phyloP scores from a whole-genome alignment of 2,888 invertebrate genomes.

The Germaria angustata region DNA sequence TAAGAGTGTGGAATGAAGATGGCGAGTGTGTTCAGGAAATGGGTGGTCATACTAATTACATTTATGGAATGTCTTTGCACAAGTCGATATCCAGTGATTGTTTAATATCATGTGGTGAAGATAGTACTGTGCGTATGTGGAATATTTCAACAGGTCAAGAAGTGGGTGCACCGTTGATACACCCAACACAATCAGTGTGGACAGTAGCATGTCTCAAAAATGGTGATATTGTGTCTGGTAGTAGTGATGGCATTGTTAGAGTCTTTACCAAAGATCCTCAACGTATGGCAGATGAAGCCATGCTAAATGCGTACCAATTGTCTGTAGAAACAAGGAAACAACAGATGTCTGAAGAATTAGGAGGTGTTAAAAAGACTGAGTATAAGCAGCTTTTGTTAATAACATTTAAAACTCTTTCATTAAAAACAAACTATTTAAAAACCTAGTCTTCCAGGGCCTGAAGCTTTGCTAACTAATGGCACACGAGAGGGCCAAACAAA shows the following conservation, averaged over 20 bases:
- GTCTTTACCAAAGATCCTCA: conserved; percentile 89
- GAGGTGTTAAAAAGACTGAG: conserved; percentile 92
- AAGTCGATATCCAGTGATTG: conserved; percentile 82
- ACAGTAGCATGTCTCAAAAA: conserved; percentile 88
- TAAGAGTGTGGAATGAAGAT: conserved; percentile 90
- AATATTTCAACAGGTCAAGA: conserved; percentile 75
- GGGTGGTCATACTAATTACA: conserved; percentile 93
- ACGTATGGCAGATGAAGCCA: conserved; percentile 85
- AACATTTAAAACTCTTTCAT: neutral
- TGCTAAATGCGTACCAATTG: conserved; percentile 85
- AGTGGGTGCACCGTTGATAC: conserved; percentile 77
- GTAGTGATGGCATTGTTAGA: conserved; percentile 92
- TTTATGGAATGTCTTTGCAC: conserved; percentile 86
- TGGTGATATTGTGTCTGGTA: conserved; percentile 94
- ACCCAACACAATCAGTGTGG: conserved; percentile 95
- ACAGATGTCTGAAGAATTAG: conserved; percentile 86
- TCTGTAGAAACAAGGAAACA: conserved; percentile 85
- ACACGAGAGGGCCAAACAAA: conserved; percentile 89
- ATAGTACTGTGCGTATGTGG: conserved; percentile 92
- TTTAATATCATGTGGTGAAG: conserved; percentile 93
- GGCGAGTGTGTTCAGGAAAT: conserved; percentile 89
- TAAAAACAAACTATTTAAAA: neutral
- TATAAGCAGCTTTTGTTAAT: conserved; percentile 77
- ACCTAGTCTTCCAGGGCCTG: conserved; percentile 88
- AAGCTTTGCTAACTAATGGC: conserved; percentile 88